Base-by-base conservation (phyloP, 1,140 invertebrate species). In the Diorhabda elongata region DNA sequence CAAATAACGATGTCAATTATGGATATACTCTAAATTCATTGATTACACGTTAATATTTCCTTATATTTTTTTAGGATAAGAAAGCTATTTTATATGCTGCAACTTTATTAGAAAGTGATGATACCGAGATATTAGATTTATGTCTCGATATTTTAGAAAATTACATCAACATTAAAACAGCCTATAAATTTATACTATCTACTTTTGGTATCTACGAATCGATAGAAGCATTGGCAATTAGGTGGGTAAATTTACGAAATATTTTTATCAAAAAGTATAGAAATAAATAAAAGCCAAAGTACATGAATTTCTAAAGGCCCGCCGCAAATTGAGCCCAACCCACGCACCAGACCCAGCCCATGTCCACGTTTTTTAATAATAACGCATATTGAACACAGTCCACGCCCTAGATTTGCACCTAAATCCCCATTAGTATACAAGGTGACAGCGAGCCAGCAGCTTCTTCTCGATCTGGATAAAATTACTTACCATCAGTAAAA, bases 181-280 rank as follows among this genome's bases (percentile, higher is more conserved):
- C 11, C 52, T 69, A 75, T 62, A 43, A 58, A 9, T 26, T 52
- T 52, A 7, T 75, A 4, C 64, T 72, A 11, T 61, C 58, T 3
- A 73, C 66, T 41, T 75, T 75, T 69, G 74, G 74, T 5, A 66
- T 75, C 5, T 73, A 72, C 58, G 74, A 75, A 65, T 44, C 74
- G 8, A 47, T 75, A 61, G 70, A 75, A 67, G 63, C 69, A 43
- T 26, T 74, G 2, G 58, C 68, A 26, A 74, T 74, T 11, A 75
- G 66, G 72, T 75, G 42, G 52, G 44, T 26, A 66, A n/a, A 56
- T 6, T 56, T n/a, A 2, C 26, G 26, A 26, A 26, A 26, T 26
- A 56, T 7, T n/a, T 56, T n/a, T 7, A 2, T 9, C 2, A 2
- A 5, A 8, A 8, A 60, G 26, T 60, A 60, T 9, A 9, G 1